phyloP scores from a whole-genome alignment of 2,797 vertebrate species.

The Pantherophis vulpinus region DNA sequence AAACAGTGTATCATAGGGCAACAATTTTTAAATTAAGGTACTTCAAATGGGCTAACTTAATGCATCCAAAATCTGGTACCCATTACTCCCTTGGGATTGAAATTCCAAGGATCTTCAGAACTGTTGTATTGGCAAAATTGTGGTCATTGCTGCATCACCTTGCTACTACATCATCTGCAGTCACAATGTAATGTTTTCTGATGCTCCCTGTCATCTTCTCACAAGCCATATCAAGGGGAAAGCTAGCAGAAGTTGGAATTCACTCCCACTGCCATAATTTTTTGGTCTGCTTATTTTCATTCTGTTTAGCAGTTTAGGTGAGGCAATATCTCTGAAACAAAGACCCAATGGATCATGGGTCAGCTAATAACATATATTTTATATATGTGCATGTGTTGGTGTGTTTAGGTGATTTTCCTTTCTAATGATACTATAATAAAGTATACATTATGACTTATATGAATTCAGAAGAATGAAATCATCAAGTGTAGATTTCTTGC shows the following conservation, averaged over 20 bases:
- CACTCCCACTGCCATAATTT: background rate
- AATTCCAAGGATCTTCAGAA: background rate
- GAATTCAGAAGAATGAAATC: background rate
- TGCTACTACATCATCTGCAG: background rate
- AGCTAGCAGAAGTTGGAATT: background rate
- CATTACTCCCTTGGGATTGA: background rate
- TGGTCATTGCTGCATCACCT: background rate
- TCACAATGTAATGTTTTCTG: background rate
- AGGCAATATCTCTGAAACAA: too few relatives aligned
- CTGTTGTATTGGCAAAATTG: background rate
- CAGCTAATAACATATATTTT: background rate
- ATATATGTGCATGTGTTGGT: background rate
- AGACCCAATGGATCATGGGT: too few relatives aligned
- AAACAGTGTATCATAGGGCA: background rate
- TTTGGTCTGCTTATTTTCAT: background rate
- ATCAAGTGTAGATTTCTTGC: background rate
- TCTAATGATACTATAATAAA: background rate
- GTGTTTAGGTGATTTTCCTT: background rate
- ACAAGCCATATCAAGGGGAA: background rate
- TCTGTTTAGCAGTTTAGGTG: background rate
- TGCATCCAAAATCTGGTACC: background rate
- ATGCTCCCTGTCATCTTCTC: background rate
- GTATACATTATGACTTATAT: background rate
- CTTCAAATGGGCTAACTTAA: background rate
- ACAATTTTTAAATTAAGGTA: background rate